Evolutionary conservation across 2,888 invertebrate genomes (phyloP).

Genomic region (Zaprionus obscuricornis): DNA sequence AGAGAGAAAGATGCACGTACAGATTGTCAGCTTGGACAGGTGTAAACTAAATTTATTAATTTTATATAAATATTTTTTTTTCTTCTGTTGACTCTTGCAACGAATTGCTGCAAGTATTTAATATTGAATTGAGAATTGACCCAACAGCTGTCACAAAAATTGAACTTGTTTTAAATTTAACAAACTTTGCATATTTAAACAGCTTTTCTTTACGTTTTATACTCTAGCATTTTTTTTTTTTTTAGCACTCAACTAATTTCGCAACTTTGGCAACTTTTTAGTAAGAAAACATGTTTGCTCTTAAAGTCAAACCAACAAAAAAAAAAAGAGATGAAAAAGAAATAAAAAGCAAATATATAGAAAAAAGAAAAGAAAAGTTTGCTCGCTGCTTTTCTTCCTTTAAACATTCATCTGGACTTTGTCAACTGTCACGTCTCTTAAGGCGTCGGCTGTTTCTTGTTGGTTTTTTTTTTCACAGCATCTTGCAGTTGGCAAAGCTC

Average conservation of each 20-base stretch:
- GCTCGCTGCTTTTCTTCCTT: constrained; percentile 7
- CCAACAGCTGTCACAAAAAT: not conserved
- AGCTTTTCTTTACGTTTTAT: constrained; percentile 7
- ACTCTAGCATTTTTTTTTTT: constrained; percentile 21
- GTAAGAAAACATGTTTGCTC: constrained; percentile 10
- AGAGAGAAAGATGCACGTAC: too few species aligned
- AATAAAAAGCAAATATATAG: too few species aligned
- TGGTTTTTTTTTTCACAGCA: constrained; percentile 10
- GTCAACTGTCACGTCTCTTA: constrained; percentile 37
- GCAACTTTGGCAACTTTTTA: constrained; percentile 39
- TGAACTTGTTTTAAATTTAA: constrained; percentile 2
- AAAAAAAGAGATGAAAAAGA: too few species aligned
- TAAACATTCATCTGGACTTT: constrained; percentile 34
- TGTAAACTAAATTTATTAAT: too few species aligned
- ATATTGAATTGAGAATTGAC: not conserved
- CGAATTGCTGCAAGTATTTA: not conserved
- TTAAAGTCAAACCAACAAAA: not conserved
- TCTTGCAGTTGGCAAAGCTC: constrained; percentile 1
- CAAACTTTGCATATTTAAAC: constrained; percentile 33
- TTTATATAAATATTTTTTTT: too few species aligned
- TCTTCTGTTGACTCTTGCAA: constrained; percentile 7
- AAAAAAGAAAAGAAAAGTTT: constrained; percentile 35
- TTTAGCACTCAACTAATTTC: constrained; percentile 48
- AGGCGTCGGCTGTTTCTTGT: constrained; percentile 27
- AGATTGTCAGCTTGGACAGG: too few species aligned